Base-by-base conservation (phyloP, 2,113 vertebrate genomes). In the Turnix velox region DNA sequence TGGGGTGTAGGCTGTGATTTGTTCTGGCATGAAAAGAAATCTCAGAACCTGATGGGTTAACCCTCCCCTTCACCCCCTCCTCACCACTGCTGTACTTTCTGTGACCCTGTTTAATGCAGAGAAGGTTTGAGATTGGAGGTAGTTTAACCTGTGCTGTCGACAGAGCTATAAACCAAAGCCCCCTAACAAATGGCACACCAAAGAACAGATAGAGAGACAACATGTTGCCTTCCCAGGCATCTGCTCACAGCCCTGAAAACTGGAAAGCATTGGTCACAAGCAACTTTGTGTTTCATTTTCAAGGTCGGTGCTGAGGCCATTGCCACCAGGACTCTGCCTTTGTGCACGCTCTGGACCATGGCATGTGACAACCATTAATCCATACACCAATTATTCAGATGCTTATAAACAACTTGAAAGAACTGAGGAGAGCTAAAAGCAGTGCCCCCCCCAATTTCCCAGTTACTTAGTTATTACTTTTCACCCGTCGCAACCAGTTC, bases 121-220 rank as follows among this genome's bases (percentile, higher is more conserved):
- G 91, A 97, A 96, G 84, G 94, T 77, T 95, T 96, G 94, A 94
- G 94, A 95, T 84, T 81, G 46, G 18, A 92, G 52, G 95, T 62
- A 95, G 95, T 96, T 97, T 95, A 97, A 97, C 96, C 96, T 94
- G 86, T 58, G 75, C 97, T 96, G 94, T 88, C 63, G 58, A 88
- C 84, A 94, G 49, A 93, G 91, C 94, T 92, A 95, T 96, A 97
- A 97, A 96, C 93, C 86, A 96, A 96, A 97, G 85, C 87, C 83
- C 83, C 92, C 92, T 93, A 83, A 93, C 72, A 93, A 96, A 97
- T 57, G 45, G 82, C 91, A 80, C 91, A 73, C 90, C 90, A 89
- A 73, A 81, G 94, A 95, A 73, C 57, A 87, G 91, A 76, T 63
- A 95, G 93, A 76, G 93, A 92, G 94, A 95, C 95, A 83, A 83